Base-by-base conservation (phyloP, 1,140 invertebrate species). In the Helicoverpa zea region DNA sequence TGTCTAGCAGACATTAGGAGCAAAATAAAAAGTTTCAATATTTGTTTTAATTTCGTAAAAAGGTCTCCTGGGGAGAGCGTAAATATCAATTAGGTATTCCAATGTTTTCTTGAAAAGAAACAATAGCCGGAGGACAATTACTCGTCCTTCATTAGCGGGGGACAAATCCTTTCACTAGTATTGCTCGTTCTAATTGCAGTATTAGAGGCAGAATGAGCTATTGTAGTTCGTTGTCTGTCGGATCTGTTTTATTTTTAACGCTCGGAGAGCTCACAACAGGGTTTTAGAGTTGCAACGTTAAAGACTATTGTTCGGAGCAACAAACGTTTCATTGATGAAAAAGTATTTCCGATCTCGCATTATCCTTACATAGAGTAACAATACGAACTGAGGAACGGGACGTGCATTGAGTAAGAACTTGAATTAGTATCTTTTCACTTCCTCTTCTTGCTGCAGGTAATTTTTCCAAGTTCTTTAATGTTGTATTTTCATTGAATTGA, bases 141-240 rank as follows among this genome's bases (percentile, higher is more conserved):
- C 74, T 83, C 76, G 83, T 82, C 75, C 81, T 86, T 87, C 86
- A 87, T 87, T 88, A 86, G 81, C 81, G 85, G 78, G 84, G 85
- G 88, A 92, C 90, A 91, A 92, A 93, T 93, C 89, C 88, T 92
- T 91, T 91, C 89, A 89, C 82, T 90, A 87, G 87, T 90, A 89
- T 88, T 90, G 86, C 87, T 87, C 86, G 83, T 89, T 93, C 89
- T 93, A 93, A 93, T 93, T 92, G 88, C 87, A 90, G 87, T 86
- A 91, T 92, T 91, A 93, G 90, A 86, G 87, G 83, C 82, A 81
- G 84, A 91, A 91, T 87, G 87, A 91, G 88, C 89, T 90, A 91
- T 93, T 92, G 90, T 92, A 86, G 81, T 84, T 80, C 81, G 68
- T 82, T 87, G 81, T 78, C 86, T 86, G 86, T 85, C 83, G 85